phyloP scores from a whole-genome alignment of 2,888 invertebrate genomes.

The Amiota minor region DNA sequence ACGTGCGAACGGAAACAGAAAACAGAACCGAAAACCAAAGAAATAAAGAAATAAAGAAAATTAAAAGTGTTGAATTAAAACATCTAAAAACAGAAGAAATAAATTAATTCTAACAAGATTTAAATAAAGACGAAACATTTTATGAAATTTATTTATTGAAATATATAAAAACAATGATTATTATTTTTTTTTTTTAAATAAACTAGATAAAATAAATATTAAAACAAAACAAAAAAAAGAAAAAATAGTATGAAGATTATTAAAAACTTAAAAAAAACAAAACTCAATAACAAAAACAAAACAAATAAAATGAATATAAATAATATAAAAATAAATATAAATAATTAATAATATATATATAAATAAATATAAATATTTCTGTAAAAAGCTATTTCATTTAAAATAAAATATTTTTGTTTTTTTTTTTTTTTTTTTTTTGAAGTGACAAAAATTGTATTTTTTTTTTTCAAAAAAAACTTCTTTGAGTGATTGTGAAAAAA shows the following conservation, averaged over 20 bases:
- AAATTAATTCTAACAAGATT: slow-evolving; percentile 31
- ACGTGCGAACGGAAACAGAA: slow-evolving; percentile 62
- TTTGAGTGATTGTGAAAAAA: no score
- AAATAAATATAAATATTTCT: slow-evolving; percentile 6
- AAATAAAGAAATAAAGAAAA: slow-evolving; percentile 28
- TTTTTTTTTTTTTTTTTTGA: no score
- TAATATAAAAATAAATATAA: background rate
- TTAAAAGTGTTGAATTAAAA: background rate
- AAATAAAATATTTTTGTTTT: no score
- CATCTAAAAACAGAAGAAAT: slow-evolving; percentile 39
- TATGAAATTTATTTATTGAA: background rate
- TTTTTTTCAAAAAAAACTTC: no score
- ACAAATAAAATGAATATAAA: background rate
- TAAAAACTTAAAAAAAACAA: background rate
- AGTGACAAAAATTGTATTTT: no score
- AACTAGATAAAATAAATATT: background rate
- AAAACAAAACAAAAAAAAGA: no score
- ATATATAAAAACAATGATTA: background rate
- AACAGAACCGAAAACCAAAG: slow-evolving; percentile 47
- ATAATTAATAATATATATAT: background rate
- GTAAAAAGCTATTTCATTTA: background rate
- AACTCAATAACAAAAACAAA: background rate
- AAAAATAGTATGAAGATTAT: background rate
- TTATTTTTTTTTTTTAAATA: background rate
- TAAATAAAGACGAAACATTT: background rate